Evolutionary conservation across 1,140 invertebrate genomes (phyloP), one percentile per base, ranked within the genome.

Genomic region (Episyrphus balteatus): DNA sequence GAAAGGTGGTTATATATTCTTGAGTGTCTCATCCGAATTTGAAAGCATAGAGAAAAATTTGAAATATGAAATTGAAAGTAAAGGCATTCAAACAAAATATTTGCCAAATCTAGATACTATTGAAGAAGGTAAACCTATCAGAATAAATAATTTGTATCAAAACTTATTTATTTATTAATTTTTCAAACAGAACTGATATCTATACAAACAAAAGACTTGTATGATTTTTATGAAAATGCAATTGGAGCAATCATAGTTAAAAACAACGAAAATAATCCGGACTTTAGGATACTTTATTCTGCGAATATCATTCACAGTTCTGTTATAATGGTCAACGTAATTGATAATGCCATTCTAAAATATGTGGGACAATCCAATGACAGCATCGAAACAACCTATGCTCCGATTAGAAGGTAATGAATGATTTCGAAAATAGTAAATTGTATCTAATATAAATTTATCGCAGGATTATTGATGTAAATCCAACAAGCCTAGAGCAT

Each of bases 291-390:
- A 3, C 56, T 47, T 11, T 66, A 50, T 42, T 65, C 65, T 0
- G 48, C 51, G 14, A 68, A 68, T 54, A 57, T 62, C 17, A 57
- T 62, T 14, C 66, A 68, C 14, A 68, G 62, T 50, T 62, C 59
- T 2, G 61, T 63, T 2, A 53, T 54, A 8, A 51, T 68, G 2
- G 42, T 64, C 2, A 68, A 68, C 49, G 44, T 66, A 42, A 39
- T 67, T 15, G 53, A 63, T 43, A 55, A 56, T 8, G 51, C 50
- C 14, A 58, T 67, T 44, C 42, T 65, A 11, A 55, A 53, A 36
- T 19, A 51, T 5, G 34, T 34, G 10, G 47, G 13, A 7, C 42
- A 45, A 13, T 21, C 41, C 12, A 40, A 45, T n/a, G 13, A 38
- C n/a, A 31, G 39, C 7, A 62, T 66, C 19, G 46, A 54, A 18